Evolutionary conservation across 2,113 vertebrate genomes (phyloP).

Genomic region (Lepisosteus oculatus): DNA sequence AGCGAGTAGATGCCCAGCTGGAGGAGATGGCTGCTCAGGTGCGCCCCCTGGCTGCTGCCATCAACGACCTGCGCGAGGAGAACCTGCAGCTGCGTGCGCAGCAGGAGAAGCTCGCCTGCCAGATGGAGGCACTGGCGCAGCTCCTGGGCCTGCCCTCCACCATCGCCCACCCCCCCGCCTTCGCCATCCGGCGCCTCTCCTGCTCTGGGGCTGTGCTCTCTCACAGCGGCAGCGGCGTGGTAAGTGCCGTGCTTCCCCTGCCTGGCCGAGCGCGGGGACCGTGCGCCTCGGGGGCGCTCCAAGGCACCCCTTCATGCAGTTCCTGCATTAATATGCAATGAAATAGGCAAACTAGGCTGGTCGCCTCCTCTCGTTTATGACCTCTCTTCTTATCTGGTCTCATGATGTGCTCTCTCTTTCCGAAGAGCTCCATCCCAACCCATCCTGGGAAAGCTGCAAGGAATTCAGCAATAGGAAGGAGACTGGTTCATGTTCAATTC

Average conservation of each 20-base stretch:
- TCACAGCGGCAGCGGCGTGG: conserved; percentile 53
- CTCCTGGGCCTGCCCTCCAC: conserved; percentile 50
- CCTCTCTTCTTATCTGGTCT: not conserved
- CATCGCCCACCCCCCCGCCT: conserved; percentile 69
- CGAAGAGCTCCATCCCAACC: no score
- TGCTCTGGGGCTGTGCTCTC: conserved; percentile 55
- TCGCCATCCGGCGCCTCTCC: conserved; percentile 65
- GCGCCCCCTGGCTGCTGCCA: conserved; percentile 54
- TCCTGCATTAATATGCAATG: no score
- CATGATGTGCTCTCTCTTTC: no score
- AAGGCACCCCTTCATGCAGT: no score
- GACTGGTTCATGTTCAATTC: no score
- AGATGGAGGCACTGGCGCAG: conserved; percentile 65
- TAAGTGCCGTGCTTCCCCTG: conserved; percentile 46
- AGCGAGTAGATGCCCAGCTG: conserved; percentile 59
- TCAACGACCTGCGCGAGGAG: conserved; percentile 70
- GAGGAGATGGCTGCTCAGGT: conserved; percentile 53
- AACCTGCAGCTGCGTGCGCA: conserved; percentile 70
- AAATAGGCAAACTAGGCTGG: not conserved
- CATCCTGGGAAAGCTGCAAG: no score
- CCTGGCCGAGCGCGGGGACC: not conserved
- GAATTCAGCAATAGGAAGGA: no score
- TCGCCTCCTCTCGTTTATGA: conserved; percentile 11
- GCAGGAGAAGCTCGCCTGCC: conserved; percentile 64
- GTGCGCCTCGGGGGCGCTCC: no score